A percentile compares a stretch with the other conserved stretches of the same genome.
These are phyloP conservation scores for Muscicapa adusta DNA, from an alignment of 2,113 vertebrate species.

Conservation along the genomic window DNA sequence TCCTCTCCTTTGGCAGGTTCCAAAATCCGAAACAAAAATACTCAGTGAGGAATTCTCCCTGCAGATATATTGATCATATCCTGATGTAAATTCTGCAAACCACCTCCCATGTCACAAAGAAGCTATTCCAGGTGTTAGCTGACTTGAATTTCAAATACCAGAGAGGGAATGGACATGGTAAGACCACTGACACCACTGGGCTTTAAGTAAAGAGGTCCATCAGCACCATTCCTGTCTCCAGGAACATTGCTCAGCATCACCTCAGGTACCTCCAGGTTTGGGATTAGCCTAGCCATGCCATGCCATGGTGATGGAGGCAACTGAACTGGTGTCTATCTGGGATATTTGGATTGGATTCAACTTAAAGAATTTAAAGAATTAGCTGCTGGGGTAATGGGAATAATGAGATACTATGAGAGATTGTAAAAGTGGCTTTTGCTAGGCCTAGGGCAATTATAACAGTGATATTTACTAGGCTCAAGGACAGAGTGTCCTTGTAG, in stretches of 20 bases:
- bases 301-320: not conserved
- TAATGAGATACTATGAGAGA: too few species aligned
- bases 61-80: not conserved
- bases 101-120: not conserved
- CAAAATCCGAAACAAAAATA: not conserved
- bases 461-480: too few species aligned
- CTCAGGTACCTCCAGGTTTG: not conserved
- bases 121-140: not conserved
- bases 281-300: not conserved
- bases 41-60: not conserved
- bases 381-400: too few species aligned
- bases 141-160: not conserved
- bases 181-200: not conserved
- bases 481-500: too few species aligned
- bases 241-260: not conserved
- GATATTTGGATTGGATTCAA: not conserved
- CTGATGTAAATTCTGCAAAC: not conserved
- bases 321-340: not conserved
- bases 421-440: too few species aligned
- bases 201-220: not conserved
- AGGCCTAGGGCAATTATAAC: too few species aligned
- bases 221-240: not conserved
- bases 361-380: not conserved
- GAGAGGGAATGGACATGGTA: not conserved
- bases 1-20: not conserved